Evolutionary conservation across 2,113 vertebrate species (phyloP).

Genomic region (Melierax canorus): DNA sequence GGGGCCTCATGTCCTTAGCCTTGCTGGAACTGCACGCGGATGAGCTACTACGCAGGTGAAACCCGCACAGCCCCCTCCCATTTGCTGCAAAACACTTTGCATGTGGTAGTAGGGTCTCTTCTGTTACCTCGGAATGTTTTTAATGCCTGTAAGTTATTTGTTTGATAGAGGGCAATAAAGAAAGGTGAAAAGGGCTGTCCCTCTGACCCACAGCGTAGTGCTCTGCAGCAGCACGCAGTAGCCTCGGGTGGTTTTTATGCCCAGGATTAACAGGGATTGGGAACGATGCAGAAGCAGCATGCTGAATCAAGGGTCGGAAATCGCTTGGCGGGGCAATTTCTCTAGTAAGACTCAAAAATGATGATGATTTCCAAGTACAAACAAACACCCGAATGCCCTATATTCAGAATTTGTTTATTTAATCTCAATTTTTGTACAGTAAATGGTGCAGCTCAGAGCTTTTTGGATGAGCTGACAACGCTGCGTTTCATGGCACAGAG

Average conservation of each 20-base stretch:
- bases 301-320: constrained; percentile 32
- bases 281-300: not conserved
- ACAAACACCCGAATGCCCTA: not conserved
- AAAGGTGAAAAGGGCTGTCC: not conserved
- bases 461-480: not conserved
- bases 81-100: not conserved
- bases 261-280: constrained; percentile 43
- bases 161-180: not conserved
- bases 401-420: not conserved
- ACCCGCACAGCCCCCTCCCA: not conserved
- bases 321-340: not conserved
- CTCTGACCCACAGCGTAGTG: not conserved
- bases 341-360: not conserved
- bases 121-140: not conserved
- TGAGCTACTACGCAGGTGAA: not conserved
- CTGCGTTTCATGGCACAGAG: not conserved
- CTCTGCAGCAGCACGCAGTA: not conserved
- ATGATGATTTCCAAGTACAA: not conserved
- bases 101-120: not conserved
- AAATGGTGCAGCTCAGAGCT: not conserved
- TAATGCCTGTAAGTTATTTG: not conserved
- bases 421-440: not conserved
- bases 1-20: not conserved
- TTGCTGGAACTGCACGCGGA: not conserved
- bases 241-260: not conserved